These are phyloP conservation scores for Catamblyrhynchus diadema DNA, from an alignment of 2,797 vertebrate genomes.

Conservation along the genomic window DNA sequence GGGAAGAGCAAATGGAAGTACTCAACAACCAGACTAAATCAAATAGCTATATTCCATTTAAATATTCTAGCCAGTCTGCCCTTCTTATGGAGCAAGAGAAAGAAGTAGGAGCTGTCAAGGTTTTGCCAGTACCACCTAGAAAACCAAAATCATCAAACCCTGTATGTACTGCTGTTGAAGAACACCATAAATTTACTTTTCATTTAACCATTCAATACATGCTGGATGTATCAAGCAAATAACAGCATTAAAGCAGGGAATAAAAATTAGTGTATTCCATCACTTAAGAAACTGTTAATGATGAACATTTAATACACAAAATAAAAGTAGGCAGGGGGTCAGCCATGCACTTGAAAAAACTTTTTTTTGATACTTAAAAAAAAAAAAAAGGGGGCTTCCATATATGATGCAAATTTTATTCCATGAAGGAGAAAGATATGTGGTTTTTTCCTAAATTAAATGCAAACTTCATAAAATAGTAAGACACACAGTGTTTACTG, in stretches of 20 bases:
- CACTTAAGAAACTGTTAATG: not conserved
- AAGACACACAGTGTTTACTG: not conserved
- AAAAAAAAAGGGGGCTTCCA: not conserved
- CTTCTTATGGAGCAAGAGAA: not conserved
- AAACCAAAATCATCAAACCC: not conserved
- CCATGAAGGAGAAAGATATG: not conserved
- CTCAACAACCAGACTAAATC: not conserved
- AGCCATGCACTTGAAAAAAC: not conserved
- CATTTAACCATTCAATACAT: not conserved
- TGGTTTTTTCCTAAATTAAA: not conserved
- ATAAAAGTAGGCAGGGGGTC: not conserved
- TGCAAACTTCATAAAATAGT: not conserved
- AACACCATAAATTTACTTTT: not conserved
- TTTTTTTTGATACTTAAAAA: not conserved
- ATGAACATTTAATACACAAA: not conserved
- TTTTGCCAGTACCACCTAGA: not conserved
- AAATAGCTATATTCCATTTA: not conserved
- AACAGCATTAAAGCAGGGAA: not conserved
- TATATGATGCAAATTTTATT: not conserved
- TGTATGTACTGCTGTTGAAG: not conserved
- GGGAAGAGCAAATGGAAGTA: not conserved
- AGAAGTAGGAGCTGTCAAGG: not conserved
- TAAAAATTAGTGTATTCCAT: not conserved
- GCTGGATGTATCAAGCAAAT: not conserved
- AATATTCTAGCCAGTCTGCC: not conserved